Base-by-base conservation (phyloP, 2,888 invertebrate genomes). In the Callyntrura guangdongensis region DNA sequence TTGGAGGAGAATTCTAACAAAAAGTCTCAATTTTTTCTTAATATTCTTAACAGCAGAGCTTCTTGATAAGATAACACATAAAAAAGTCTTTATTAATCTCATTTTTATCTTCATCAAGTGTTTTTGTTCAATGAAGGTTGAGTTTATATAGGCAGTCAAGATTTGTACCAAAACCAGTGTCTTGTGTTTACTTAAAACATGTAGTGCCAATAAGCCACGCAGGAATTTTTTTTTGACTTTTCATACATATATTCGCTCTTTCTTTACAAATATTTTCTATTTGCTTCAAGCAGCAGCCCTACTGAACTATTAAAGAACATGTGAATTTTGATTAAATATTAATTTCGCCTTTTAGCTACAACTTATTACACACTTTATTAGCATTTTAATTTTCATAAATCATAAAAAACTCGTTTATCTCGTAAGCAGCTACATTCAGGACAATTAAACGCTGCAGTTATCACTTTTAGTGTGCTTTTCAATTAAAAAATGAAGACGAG, bases 1-100 rank as follows among this genome's bases (percentile, higher is more conserved):
- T 87, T 87, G 87, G 87, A 86, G 64, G 56, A 49, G 59, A 81
- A 67, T 87, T 22, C 45, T 12, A 36, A n/a, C n/a, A n/a, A 81
- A 64, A 53, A 53, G 25, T 53, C 74, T 74, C 22, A 47, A 53
- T 4, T 17, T 36, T 59, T 59, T 8, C 59, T 17, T 59, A 12
- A 45, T n/a, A n/a, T 47, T 45, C 47, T 69, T 47, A 49, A 74
- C n/a, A n/a, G n/a, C n/a, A 74, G 49, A 53, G 22, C 47, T 74
- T 47, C 20, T 22, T 74, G 20, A 20, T 74, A 47, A 74, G n/a
- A 64, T 22, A 64, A 4, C 20, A 9, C 47, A 74, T 3, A 53
- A 17, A 53, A 17, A 20, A 17, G n/a, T 25, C 53, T 25, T 53
- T 25, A 77, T 53, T 25, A 56, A 5, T 11, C 0, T 49, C 36